Conservation (phyloP, 2,797 vertebrate genomes). For the Geotrypetes seraphini region DNA sequence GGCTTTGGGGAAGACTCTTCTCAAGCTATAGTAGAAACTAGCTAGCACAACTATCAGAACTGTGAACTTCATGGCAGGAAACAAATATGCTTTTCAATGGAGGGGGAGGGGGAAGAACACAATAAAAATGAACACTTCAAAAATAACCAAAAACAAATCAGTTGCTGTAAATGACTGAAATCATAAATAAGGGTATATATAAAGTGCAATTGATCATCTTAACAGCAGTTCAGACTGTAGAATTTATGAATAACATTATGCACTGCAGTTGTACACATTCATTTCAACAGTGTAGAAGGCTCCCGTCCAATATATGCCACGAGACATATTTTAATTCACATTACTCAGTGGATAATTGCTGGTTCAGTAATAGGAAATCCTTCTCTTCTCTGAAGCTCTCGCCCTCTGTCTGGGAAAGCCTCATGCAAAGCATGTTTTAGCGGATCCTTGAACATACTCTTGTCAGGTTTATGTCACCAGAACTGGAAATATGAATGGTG, state of each 20-base stretch:
- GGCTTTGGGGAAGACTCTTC: no score
- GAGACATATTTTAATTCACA: slow-evolving; percentile 11
- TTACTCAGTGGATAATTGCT: slow-evolving; percentile 1
- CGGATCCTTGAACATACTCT: background rate
- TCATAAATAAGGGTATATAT: no score
- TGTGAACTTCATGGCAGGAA: no score
- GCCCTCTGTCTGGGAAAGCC: background rate
- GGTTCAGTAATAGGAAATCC: slow-evolving; percentile 11
- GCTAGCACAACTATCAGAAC: no score
- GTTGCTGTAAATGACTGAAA: no score
- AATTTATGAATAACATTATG: slow-evolving; percentile 12
- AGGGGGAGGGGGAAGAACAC: no score
- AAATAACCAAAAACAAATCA: no score
- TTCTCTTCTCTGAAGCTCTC: background rate
- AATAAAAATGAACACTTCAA: no score
- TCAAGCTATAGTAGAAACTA: no score
- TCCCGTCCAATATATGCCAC: slow-evolving; percentile 10
- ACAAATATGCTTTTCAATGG: background rate
- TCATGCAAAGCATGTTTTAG: background rate
- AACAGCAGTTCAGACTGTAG: no score
- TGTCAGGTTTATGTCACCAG: background rate
- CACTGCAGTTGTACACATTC: background rate
- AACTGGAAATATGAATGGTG: background rate
- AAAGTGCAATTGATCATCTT: no score
- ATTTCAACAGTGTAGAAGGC: slow-evolving; percentile 1